Evolutionary conservation across 30 jellyfish, hydroid and myxozoan genomes (phyloP).

Genomic region (Pelagia noctiluca): DNA sequence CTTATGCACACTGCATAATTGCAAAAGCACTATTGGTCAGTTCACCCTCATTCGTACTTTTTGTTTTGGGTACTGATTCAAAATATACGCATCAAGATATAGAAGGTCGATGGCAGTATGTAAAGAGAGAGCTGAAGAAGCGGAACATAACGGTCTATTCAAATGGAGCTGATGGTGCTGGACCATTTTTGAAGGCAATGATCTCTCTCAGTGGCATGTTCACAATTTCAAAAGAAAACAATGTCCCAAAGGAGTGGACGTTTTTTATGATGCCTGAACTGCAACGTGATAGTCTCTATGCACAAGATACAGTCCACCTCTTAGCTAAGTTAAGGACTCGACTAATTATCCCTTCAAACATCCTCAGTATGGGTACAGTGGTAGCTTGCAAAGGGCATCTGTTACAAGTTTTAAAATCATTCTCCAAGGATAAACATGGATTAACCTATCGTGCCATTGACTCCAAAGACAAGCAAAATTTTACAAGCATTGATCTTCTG

Average conservation of each 20-base stretch:
- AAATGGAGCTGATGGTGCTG: conserved; percentile 74
- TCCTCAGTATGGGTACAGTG: not conserved
- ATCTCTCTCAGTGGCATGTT: conserved; percentile 26
- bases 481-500: not conserved
- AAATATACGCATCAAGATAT: conserved; percentile 47
- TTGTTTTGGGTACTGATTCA: conserved; percentile 52
- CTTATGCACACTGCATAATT: too few relatives aligned
- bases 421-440: not conserved
- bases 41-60: not conserved
- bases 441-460: not conserved
- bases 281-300: not conserved
- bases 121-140: conserved; percentile 26
- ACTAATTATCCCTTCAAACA: not conserved
- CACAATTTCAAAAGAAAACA: conserved; percentile 7
- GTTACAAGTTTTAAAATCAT: not conserved
- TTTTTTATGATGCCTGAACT: too few relatives aligned
- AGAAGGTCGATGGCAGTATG: conserved; percentile 39
- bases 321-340: conserved; percentile 1
- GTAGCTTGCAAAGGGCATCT: not conserved
- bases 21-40: too few relatives aligned
- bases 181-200: conserved; percentile 64
- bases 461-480: conserved; percentile 13
- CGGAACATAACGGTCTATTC: conserved; percentile 22
- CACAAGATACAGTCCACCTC: not conserved
- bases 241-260: conserved; percentile 24